phyloP scores from a whole-genome alignment of 1,140 invertebrate genomes.

The Drosophila santomea region DNA sequence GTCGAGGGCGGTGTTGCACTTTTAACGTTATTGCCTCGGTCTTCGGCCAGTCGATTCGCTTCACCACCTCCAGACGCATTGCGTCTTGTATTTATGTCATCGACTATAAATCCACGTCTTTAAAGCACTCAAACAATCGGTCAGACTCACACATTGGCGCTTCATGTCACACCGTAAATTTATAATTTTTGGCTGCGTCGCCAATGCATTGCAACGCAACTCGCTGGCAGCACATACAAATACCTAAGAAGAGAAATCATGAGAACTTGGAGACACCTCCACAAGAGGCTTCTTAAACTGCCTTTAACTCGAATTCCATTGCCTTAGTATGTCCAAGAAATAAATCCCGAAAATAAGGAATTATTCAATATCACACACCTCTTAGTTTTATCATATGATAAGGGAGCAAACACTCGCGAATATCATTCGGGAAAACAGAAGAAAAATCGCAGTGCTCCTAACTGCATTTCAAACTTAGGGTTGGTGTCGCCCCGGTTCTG shows the following conservation, averaged over 20 bases:
- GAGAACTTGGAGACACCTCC: no score
- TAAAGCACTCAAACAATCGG: constrained; percentile 39
- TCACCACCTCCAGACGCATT: constrained; percentile 34
- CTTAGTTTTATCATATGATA: neutral
- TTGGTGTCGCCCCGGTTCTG: constrained; percentile 37
- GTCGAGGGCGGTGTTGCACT: constrained; percentile 51
- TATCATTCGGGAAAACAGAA: constrained; percentile 11
- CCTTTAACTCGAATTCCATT: neutral
- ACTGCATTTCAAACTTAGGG: constrained; percentile 24
- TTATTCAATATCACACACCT: neutral
- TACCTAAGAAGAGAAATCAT: constrained; percentile 2
- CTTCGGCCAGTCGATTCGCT: constrained; percentile 59
- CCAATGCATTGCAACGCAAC: constrained; percentile 54
- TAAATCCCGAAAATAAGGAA: no score
- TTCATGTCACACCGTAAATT: constrained; percentile 82
- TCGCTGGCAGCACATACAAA: constrained; percentile 53
- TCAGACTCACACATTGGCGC: constrained; percentile 34
- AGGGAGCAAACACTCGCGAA: constrained; percentile 16
- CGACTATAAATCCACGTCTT: constrained; percentile 83
- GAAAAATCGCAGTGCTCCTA: constrained; percentile 8
- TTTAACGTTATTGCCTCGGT: constrained; percentile 63
- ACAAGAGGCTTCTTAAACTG: neutral
- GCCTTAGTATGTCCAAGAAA: neutral
- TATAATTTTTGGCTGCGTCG: constrained; percentile 79
- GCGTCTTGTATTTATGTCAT: constrained; percentile 81